A percentile compares a stretch with the other conserved stretches of the same genome.
Conservation (phyloP, 1,140 invertebrate genomes). For the Pseudomyrmex pallidus region DNA sequence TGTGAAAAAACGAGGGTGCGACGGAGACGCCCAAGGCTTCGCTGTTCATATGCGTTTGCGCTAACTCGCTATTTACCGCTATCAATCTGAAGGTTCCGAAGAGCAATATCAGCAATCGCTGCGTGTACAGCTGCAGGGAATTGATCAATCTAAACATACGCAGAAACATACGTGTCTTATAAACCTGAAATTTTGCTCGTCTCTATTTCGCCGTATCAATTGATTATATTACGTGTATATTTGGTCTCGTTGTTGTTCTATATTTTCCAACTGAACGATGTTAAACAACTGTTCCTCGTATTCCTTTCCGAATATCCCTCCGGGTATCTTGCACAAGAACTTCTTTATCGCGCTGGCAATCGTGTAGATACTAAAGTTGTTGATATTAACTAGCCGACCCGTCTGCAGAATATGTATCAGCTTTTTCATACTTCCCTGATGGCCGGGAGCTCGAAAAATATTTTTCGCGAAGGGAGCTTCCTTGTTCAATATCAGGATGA, state of each 20-base stretch:
- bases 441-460: constrained; percentile 97
- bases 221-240: constrained; percentile 91
- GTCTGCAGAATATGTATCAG: constrained; percentile 97
- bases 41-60: constrained; percentile 97
- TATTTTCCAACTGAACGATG: constrained; percentile 92
- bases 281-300: constrained; percentile 96
- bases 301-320: constrained; percentile 96
- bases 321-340: constrained; percentile 98
- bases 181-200: neutral
- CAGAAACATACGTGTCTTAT: constrained; percentile 66
- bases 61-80: constrained; percentile 95
- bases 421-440: constrained; percentile 98
- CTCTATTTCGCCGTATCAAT: too few relatives aligned
- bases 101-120: constrained; percentile 96
- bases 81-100: constrained; percentile 99
- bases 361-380: constrained; percentile 99
- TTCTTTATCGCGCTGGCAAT: constrained; percentile 99
- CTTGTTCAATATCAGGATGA: constrained; percentile 97
- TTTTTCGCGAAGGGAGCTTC: constrained; percentile 96
- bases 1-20: constrained; percentile 99
- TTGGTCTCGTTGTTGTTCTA: constrained; percentile 94
- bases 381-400: constrained; percentile 98
- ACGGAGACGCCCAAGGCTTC: constrained; percentile 98
- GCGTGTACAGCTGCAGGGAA: constrained; percentile 94
- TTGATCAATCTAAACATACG: constrained; percentile 95